Evolutionary conservation across 2,113 vertebrate species (phyloP), one percentile per base, ranked within the genome.

Genomic region (Hippolais icterina): DNA sequence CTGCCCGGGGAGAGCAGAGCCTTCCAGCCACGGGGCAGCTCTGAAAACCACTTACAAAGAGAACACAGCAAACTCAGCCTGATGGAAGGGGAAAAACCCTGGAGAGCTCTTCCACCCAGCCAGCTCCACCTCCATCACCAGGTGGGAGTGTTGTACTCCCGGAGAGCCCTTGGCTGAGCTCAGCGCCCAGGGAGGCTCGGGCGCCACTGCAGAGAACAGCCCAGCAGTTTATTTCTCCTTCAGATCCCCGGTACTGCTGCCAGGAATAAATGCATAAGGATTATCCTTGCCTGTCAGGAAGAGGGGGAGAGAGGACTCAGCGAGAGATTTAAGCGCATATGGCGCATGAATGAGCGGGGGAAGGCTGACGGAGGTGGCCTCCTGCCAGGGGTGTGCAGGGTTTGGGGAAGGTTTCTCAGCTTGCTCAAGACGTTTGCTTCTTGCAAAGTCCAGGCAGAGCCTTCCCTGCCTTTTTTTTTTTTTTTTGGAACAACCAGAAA

Each of bases 201-300:
- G 92, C 79, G 46, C 54, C 27, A 0, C 90, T 69, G 94, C 25
- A 0, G 56, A 75, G 79, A 79, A 41, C 65, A 93, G 90, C 89
- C 91, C 93, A 76, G 87, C 83, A 90, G 84, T 76, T 96, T 28
- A 78, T 88, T 94, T 77, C 93, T 95, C 84, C 92, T 93, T 85
- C 92, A 88, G 93, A 66, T 86, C 71, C 41, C 50, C 14, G 2
- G 82, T 56, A 25, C 52, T 0, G 5, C 82, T 93, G 95, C 96
- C 95, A 97, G 93, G 96, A 96, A 96, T 97, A 97, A 96, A 94
- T 96, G 88, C 94, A 95, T 94, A 71, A 88, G 89, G 95, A 97
- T 96, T 93, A 96, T 90, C 90, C 87, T 90, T 88, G 59, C 47
- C 93, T 88, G 85, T 78, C 90, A 95, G 86, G 75, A 91, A 61